These are phyloP conservation scores for Microcebus ravelobensis DNA, from an alignment of 2,113 vertebrate species.

Conservation along the genomic window DNA sequence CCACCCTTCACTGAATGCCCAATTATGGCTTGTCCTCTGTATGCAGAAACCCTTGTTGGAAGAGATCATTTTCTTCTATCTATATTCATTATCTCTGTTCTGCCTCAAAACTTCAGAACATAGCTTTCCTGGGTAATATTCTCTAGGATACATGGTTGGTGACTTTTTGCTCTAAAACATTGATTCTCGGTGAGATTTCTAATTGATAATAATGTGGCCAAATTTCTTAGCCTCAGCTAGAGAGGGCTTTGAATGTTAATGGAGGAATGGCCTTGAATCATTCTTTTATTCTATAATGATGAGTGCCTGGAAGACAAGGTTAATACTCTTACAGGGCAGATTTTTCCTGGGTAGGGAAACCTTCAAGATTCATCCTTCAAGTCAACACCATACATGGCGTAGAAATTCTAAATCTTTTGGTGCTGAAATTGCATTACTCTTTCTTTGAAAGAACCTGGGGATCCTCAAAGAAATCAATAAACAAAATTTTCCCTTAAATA, in stretches of 20 bases:
- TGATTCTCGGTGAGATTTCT: neutral
- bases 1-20: neutral
- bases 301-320: neutral
- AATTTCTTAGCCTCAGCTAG: neutral
- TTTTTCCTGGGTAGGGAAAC: neutral
- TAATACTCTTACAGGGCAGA: neutral
- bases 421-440: neutral
- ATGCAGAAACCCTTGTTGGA: neutral
- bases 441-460: neutral
- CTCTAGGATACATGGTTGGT: neutral
- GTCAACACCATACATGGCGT: neutral
- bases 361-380: neutral
- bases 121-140: neutral
- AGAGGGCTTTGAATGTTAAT: neutral
- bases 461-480: neutral
- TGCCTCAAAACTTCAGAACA: conserved; percentile 23
- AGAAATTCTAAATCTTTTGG: neutral
- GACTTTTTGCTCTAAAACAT: neutral
- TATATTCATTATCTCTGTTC: neutral
- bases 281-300: conserved; percentile 23
- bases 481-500: neutral
- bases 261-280: neutral
- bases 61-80: neutral
- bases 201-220: neutral
- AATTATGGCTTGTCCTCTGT: neutral